phyloP scores from a whole-genome alignment of 2,797 vertebrate genomes.

The Pangasius mekongensis region DNA sequence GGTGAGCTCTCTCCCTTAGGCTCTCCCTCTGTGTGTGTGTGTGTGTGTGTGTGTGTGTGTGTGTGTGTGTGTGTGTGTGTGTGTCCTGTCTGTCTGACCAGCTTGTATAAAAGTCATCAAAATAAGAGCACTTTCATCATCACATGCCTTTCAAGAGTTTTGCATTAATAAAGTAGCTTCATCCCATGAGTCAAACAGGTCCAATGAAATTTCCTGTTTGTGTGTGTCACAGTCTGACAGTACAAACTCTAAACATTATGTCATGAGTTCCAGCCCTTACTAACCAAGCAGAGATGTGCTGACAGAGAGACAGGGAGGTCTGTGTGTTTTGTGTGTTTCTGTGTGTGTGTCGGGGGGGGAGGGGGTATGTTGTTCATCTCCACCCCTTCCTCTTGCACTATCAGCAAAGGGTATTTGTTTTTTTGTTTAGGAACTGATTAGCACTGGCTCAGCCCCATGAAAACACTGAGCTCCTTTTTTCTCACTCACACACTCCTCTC shows the following conservation, averaged over 20 bases:
- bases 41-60: not conserved
- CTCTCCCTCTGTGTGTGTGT: conserved; percentile 38
- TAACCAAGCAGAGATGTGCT: conserved; percentile 18
- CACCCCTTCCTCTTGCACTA: conserved; percentile 25
- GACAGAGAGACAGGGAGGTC: conserved; percentile 46
- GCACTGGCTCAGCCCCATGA: conserved; percentile 19
- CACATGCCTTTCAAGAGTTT: not conserved
- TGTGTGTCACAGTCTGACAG: not conserved
- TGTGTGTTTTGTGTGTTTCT: not conserved
- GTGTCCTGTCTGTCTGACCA: conserved; percentile 2
- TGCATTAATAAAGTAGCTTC: conserved; percentile 19
- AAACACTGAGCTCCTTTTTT: conserved; percentile 1
- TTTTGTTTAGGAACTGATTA: conserved; percentile 75
- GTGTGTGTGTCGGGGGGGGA: not conserved
- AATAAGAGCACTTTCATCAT: conserved; percentile 3
- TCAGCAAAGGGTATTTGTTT: conserved; percentile 71
- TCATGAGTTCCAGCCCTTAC: conserved; percentile 8
- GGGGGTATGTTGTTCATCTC: not conserved
- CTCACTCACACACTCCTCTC: not conserved
- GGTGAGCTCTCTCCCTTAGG: conserved; percentile 49
- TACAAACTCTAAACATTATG: conserved; percentile 23
- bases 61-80: not conserved
- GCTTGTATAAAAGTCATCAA: conserved; percentile 12
- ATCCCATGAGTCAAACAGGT: not conserved
- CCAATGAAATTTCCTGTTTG: not conserved